Evolutionary conservation across 1,140 invertebrate species (phyloP).

Genomic region (Parasteatoda tepidariorum): DNA sequence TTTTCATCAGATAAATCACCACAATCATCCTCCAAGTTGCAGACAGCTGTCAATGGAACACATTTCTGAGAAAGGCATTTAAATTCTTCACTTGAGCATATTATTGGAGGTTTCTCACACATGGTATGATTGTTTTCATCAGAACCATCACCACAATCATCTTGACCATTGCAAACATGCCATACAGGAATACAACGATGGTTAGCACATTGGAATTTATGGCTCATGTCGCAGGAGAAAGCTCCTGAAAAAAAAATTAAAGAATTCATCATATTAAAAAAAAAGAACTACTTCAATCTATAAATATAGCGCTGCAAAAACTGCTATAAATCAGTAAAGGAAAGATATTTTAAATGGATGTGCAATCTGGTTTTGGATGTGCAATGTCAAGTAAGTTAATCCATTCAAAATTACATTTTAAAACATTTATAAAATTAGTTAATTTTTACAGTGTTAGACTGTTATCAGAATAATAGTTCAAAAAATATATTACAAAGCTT

Average conservation of each 20-base stretch:
- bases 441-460: too few relatives aligned
- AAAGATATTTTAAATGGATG: too few relatives aligned
- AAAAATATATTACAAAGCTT: too few relatives aligned
- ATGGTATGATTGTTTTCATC: constrained; percentile 94
- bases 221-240: constrained; percentile 63
- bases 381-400: too few relatives aligned
- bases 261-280: too few relatives aligned
- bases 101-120: constrained; percentile 76
- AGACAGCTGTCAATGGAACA: constrained; percentile 81
- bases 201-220: constrained; percentile 90
- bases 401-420: too few relatives aligned
- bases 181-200: constrained; percentile 85
- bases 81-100: constrained; percentile 84
- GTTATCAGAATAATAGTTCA: too few relatives aligned
- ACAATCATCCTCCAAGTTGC: constrained; percentile 80
- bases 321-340: too few relatives aligned
- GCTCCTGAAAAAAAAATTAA: constrained; percentile 17
- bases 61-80: constrained; percentile 93
- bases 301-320: too few relatives aligned
- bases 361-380: too few relatives aligned
- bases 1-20: constrained; percentile 69
- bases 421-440: too few relatives aligned
- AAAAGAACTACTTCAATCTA: too few relatives aligned
- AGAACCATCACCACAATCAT: constrained; percentile 93
- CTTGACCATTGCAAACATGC: constrained; percentile 85